Evolutionary conservation across 2,797 vertebrate species (phyloP), one percentile per base, ranked within the genome.

Genomic region (Nannoperca australis): DNA sequence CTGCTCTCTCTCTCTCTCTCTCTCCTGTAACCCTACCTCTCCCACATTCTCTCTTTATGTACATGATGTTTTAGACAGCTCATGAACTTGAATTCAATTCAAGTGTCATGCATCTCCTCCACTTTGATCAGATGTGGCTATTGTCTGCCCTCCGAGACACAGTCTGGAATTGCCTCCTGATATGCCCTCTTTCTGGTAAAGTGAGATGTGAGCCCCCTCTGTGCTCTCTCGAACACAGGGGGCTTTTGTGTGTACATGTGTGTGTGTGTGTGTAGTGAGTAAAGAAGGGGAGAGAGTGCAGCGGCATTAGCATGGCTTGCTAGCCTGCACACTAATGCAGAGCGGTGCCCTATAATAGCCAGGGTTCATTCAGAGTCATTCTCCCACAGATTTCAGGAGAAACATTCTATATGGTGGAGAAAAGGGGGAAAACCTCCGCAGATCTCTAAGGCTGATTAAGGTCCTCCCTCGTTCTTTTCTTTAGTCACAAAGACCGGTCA

Each of bases 91-190:
- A 90, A 83, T 82, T 86, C 80, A 62, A 89, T 94, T 88, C 83
- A 70, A 93, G 93, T 96, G 90, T 92, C 89, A 94, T 85, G 92
- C 93, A 87, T 83, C 81, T 92, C 83, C 86, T 91, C 82, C 79
- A 65, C 96, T 96, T 97, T 97, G 96, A 97, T 97, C 96, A 92
- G 59, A 85, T 56, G 87, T 82, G 66, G 90, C 85, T 85, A 96
- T 96, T 97, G 94, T 97, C 93, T 93, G 66, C 65, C 42, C 73
- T 92, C 87, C 59, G 89, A 91, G 86, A 88, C 75, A 82, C 82
- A 86, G 93, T 93, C 94, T 89, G 91, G 89, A 90, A 90, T 84
- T 75, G 88, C 88, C 90, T 92, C 84, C 89, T 87, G 91, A 91
- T 90, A 90, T 89, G 86, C 88, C 90, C 92, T 93, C 88, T 44